These are phyloP conservation scores for Erynnis tages DNA, from an alignment of 2,888 invertebrate species.

Conservation along the genomic window DNA sequence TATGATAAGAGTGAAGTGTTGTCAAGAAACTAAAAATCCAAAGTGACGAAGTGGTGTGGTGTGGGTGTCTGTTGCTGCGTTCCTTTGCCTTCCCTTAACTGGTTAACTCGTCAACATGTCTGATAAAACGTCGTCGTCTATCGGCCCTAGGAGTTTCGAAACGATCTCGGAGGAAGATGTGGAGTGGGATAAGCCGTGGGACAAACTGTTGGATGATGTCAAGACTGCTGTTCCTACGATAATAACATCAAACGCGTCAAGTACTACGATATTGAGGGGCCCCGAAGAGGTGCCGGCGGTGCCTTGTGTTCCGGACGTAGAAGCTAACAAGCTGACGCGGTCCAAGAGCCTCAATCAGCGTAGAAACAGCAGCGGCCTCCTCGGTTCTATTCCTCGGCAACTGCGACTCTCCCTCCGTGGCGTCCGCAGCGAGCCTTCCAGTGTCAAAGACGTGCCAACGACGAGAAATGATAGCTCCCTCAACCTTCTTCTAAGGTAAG, in stretches of 20 bases:
- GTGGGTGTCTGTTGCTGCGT: slow-evolving; percentile 77
- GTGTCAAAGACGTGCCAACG: slow-evolving; percentile 73
- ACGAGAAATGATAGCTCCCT: slow-evolving; percentile 76
- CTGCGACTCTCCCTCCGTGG: slow-evolving; percentile 76
- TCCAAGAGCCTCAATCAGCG: slow-evolving; percentile 76
- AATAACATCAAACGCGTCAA: slow-evolving; percentile 71
- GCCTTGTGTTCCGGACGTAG: slow-evolving; percentile 52
- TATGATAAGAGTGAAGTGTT: slow-evolving; percentile 81
- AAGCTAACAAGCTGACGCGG: slow-evolving; percentile 66
- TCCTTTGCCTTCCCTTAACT: slow-evolving; percentile 54
- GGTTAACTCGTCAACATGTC: slow-evolving; percentile 63
- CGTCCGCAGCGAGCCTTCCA: slow-evolving; percentile 74
- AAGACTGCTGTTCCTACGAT: slow-evolving; percentile 72
- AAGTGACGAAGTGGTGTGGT: slow-evolving; percentile 79
- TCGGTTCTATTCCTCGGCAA: slow-evolving; percentile 78
- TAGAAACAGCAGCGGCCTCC: slow-evolving; percentile 76
- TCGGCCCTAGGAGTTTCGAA: slow-evolving; percentile 76
- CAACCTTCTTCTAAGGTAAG: slow-evolving; percentile 76
- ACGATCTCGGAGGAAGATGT: slow-evolving; percentile 77
- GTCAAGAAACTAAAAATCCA: slow-evolving; percentile 81
- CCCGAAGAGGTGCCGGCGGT: slow-evolving; percentile 59
- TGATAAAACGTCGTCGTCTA: slow-evolving; percentile 74
- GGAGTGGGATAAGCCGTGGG: slow-evolving; percentile 73
- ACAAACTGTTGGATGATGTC: slow-evolving; percentile 72
- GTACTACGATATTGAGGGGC: slow-evolving; percentile 57